phyloP scores from a whole-genome alignment of 2,888 invertebrate species.

The Deilephila porcellus region DNA sequence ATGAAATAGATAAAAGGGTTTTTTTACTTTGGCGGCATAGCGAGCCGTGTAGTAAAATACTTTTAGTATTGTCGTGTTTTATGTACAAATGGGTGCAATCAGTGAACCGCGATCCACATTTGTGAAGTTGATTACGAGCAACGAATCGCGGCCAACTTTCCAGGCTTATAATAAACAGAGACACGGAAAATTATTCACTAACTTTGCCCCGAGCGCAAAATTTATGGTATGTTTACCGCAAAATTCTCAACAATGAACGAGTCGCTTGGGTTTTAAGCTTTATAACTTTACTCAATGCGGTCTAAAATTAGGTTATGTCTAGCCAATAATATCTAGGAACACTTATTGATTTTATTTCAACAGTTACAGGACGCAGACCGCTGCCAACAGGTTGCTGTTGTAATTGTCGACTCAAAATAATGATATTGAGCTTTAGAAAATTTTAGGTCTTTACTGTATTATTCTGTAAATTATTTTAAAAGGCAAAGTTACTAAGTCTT shows the following conservation, averaged over 20 bases:
- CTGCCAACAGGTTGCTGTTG: too few relatives aligned
- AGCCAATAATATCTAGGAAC: constrained; percentile 11
- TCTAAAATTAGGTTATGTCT: constrained; percentile 60
- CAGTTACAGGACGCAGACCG: too few relatives aligned
- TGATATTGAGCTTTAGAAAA: too few relatives aligned
- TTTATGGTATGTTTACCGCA: constrained; percentile 81
- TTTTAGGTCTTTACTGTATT: too few relatives aligned
- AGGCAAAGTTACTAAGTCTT: too few relatives aligned
- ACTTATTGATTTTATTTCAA: neutral
- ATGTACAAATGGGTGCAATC: constrained; percentile 52
- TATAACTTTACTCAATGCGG: constrained; percentile 66
- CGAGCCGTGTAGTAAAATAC: constrained; percentile 11
- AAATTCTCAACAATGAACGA: constrained; percentile 80
- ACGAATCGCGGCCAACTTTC: constrained; percentile 72
- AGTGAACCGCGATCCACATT: constrained; percentile 64
- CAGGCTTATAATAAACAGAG: constrained; percentile 81
- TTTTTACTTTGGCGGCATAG: constrained; percentile 17
- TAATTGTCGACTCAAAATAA: too few relatives aligned
- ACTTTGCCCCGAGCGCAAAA: constrained; percentile 77
- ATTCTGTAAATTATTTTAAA: too few relatives aligned
- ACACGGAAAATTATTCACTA: constrained; percentile 82
- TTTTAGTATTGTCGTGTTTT: constrained; percentile 25
- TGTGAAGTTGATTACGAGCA: constrained; percentile 71
- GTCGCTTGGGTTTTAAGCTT: constrained; percentile 76
- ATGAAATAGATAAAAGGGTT: constrained; percentile 26